Percentiles rank a stretch among this genome's conserved stretches.
These are phyloP conservation scores for Aradus depressus DNA, from an alignment of 2,888 invertebrate genomes.

Conservation along the genomic window DNA sequence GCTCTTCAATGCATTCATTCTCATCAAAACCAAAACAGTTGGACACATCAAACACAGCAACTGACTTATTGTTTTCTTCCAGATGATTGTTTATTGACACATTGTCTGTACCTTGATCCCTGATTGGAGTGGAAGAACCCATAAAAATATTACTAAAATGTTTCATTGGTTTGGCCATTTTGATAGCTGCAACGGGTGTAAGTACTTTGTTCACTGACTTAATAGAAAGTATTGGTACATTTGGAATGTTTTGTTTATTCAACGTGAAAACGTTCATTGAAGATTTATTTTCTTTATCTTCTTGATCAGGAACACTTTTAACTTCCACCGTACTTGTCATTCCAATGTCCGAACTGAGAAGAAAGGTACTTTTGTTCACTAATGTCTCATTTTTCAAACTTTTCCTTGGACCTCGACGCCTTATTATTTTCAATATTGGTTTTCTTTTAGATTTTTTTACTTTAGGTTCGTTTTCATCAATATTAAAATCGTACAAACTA, in stretches of 20 bases:
- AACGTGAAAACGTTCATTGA: too few relatives aligned
- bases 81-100: neutral
- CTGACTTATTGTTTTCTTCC: neutral
- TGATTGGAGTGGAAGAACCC: conserved; percentile 21
- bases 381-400: too few relatives aligned
- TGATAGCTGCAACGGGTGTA: too few relatives aligned
- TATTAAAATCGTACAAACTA: conserved; percentile 26
- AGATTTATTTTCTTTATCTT: too few relatives aligned
- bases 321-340: too few relatives aligned
- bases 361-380: too few relatives aligned
- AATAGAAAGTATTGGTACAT: too few relatives aligned
- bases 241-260: too few relatives aligned
- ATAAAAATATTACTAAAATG: conserved; percentile 13
- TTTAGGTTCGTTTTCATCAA: conserved; percentile 26
- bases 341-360: too few relatives aligned
- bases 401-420: conserved; percentile 10
- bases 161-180: too few relatives aligned
- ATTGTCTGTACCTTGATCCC: conserved; percentile 9
- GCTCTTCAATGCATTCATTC: conserved; percentile 23
- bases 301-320: too few relatives aligned
- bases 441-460: conserved; percentile 23
- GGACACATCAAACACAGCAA: conserved; percentile 7
- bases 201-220: too few relatives aligned
- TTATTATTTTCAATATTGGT: conserved; percentile 19
- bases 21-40: conserved; percentile 28